Percentiles rank a stretch among this genome's conserved stretches.
Conservation (phyloP, 2,113 vertebrate species). For the Callospermophilus lateralis region DNA sequence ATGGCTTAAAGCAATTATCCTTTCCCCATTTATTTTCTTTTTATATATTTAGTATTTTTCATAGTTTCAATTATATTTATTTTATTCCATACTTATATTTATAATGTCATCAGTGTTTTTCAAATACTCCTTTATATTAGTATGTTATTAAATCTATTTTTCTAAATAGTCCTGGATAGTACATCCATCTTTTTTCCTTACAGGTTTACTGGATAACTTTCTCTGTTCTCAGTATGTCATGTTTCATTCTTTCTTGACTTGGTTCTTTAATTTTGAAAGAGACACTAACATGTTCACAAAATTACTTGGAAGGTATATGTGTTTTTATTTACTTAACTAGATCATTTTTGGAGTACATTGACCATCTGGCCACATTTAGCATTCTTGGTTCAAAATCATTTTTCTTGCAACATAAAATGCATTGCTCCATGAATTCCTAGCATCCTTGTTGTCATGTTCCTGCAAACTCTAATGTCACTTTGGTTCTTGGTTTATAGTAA, state of each 20-base stretch:
- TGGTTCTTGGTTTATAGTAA: background rate
- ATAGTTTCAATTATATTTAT: background rate
- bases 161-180: background rate
- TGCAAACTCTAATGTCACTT: background rate
- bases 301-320: background rate
- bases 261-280: background rate
- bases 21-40: background rate
- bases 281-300: background rate
- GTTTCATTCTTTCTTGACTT: background rate
- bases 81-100: background rate
- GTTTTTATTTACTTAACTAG: background rate
- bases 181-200: background rate
- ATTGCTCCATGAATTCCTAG: background rate
- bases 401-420: background rate
- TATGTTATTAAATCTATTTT: background rate
- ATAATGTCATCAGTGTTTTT: background rate
- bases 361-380: background rate
- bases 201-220: too few relatives aligned
- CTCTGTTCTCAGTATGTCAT: background rate
- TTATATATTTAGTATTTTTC: background rate
- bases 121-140: background rate
- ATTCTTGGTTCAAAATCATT: background rate
- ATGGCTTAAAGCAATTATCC: background rate
- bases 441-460: background rate
- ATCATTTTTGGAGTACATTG: background rate